Base-by-base conservation (phyloP, 2,888 invertebrate species). In the Nephrotoma appendiculata region DNA sequence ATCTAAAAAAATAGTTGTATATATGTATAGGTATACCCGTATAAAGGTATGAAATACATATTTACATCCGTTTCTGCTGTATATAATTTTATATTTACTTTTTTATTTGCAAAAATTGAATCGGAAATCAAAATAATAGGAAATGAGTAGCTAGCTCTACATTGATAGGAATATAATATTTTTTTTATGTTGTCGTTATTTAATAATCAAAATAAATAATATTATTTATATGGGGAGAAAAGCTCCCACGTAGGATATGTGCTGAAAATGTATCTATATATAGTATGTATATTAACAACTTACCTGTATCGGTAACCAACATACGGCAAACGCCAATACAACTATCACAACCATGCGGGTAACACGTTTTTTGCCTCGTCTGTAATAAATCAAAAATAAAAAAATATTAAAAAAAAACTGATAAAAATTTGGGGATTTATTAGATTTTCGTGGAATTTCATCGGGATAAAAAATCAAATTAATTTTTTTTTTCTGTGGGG, bases 221-320 rank as follows among this genome's bases (percentile, higher is more conserved):
- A 48, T 48, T 31, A 48, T 48, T 11, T 48, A 12, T 48, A 48
- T 48, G 12, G 48, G 48, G 9, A 11, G 31, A 11, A 11, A 48
- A 12, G 48, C 48, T 48, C 48, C 48, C 5, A 5, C 48, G 5
- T 15, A 83, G 19, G 1, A 6, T 83, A 19, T 83, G 7, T 84
- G 2, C n/a, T 52, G n/a, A 52, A 52, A 12, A 84, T 84, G 6
- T 41, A 83, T 41, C 2, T 42, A 42, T 11, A 85, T 19, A n/a
- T n/a, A n/a, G n/a, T n/a, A 48, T 48, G 19, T 89, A 71, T 71
- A 31, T 31, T 0, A 31, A 71, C 31, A 71, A 90, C 91, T 93
- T 89, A 98, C 95, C 93, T 98, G 98, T 90, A 98, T 96, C 42
- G 98, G 98, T 89, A 96, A 95, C 98, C 98, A 98, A 92, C 98